Evolutionary conservation across 2,113 vertebrate genomes (phyloP), one percentile per base, ranked within the genome.

Genomic region (Ramphastos sulfuratus): DNA sequence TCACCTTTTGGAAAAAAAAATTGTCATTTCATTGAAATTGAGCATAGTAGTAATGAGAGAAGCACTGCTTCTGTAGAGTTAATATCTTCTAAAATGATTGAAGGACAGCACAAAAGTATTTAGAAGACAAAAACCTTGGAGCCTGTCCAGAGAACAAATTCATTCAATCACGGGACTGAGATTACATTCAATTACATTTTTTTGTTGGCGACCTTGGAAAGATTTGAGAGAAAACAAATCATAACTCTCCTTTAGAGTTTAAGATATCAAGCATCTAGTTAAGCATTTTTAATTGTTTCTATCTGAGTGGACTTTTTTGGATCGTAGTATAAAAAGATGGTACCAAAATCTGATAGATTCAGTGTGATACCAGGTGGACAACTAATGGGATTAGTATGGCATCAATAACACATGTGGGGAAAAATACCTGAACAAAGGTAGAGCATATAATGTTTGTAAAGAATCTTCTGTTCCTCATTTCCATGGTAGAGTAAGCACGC

Each of bases 231-330:
- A 46, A 83, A 89, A 18, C 6, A 50, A 86, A 69, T 30, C 3
- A 31, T 18, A 66, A 46, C 3, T 61, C 5, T 56, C 2, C 7
- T 78, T 76, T 19, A 44, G 11, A 1, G 3, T 58, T 90, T 61
- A 58, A 73, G 14, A 42, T 16, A 65, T 1, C 6, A 44, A 50
- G 2, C 0, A 13, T 20, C 8, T 60, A 24, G 6, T 10, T 42
- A 28, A 28, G 19, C 2, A 18, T 21, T 64, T 83, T 30, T 21
- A 16, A 46, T 8, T 59, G 15, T 81, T 81, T 7, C 17, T 33
- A 2, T 3, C 17, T 70, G 1, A 19, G 21, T 35, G 19, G 3
- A 37, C 20, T 28, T 60, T 56, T 89, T 84, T 75, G 0, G 0
- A 44, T 37, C 10, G 12, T 4, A 30, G 13, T 42, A 42, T 42